A percentile compares a stretch with the other conserved stretches of the same genome.
Evolutionary conservation across 2,113 vertebrate species (phyloP).

Genomic region (Clarias batrachus): DNA sequence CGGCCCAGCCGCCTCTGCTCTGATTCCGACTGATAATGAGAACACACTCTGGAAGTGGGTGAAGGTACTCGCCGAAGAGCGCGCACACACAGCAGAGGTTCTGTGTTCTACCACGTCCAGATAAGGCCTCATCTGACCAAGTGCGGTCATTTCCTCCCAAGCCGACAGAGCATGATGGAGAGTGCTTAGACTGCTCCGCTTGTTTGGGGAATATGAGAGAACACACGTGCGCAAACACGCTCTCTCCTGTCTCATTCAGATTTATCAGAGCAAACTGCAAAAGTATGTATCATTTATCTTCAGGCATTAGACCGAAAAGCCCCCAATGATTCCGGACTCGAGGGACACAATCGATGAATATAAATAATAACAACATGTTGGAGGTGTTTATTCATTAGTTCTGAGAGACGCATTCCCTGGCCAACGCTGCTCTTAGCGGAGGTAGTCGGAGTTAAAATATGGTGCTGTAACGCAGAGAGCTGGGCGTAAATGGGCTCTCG

Average conservation of each 20-base stretch:
- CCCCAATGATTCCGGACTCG: constrained; percentile 13
- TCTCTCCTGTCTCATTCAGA: not conserved
- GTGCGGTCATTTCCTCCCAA: constrained; percentile 23
- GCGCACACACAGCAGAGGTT: not conserved
- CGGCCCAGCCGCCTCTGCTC: constrained; percentile 36
- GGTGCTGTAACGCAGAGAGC: constrained; percentile 45
- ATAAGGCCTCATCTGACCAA: constrained; percentile 34
- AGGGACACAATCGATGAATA: constrained; percentile 46
- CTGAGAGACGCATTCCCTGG: constrained; percentile 48
- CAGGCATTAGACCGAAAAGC: constrained; percentile 35
- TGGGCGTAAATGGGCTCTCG: constrained; percentile 52
- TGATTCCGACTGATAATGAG: constrained; percentile 33
- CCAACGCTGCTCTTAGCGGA: constrained; percentile 49
- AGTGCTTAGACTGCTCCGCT: not conserved
- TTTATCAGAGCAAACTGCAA: constrained; percentile 23
- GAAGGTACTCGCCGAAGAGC: not conserved
- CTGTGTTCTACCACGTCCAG: constrained; percentile 26
- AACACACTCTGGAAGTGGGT: constrained; percentile 47
- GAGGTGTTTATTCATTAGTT: constrained; percentile 59
- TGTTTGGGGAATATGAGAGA: constrained; percentile 2
- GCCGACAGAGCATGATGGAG: constrained; percentile 7
- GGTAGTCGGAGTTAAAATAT: constrained; percentile 58
- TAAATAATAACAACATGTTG: constrained; percentile 52
- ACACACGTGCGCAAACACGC: not conserved
- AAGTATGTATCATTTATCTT: constrained; percentile 37